Evolutionary conservation across 2,888 invertebrate genomes (phyloP), one percentile per base, ranked within the genome.

Genomic region (Entomobrya proxima): DNA sequence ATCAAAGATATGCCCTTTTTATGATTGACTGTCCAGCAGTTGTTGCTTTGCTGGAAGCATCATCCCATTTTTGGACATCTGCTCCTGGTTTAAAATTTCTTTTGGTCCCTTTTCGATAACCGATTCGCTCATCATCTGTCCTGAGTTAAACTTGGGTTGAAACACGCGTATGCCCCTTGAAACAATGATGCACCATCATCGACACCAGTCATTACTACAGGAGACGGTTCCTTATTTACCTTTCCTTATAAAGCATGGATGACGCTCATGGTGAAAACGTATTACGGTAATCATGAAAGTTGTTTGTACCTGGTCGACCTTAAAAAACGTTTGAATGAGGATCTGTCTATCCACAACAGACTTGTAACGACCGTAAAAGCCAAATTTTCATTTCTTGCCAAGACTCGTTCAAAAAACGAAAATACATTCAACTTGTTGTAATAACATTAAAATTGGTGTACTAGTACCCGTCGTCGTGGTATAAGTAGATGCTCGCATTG

Each of bases 401-500:
- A n/a, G n/a, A n/a, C n/a, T n/a, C n/a, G n/a, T n/a, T n/a, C n/a
- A n/a, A n/a, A n/a, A n/a, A n/a, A n/a, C n/a, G n/a, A n/a, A n/a
- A n/a, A n/a, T 27, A 61, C 61, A 55, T 27, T 27, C 11, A 55
- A 24, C 5, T 18, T 55, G 24, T 61, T 32, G 32, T 61, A 61
- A 61, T 61, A 61, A 30, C 3, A 15, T 61, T 30, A 61, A n/a
- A 58, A 30, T n/a, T 15, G 61, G 61, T 32, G 32, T 32, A 32
- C 32, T 5, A 55, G 27, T 3, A 47, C 47, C 47, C 11, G 47
- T 24, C 58, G 15, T 13, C n/a, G 7, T 15, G 21, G 3, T 74
- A 30, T 52, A 74, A 74, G 47, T 64, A 64, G 40, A 80, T 69
- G 15, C 30, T 55, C 37, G 69, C 79, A 80, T 69, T 80, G 69